A percentile compares a stretch with the other conserved stretches of the same genome.
phyloP scores from a whole-genome alignment of 2,113 vertebrate genomes.

The Columbina picui region DNA sequence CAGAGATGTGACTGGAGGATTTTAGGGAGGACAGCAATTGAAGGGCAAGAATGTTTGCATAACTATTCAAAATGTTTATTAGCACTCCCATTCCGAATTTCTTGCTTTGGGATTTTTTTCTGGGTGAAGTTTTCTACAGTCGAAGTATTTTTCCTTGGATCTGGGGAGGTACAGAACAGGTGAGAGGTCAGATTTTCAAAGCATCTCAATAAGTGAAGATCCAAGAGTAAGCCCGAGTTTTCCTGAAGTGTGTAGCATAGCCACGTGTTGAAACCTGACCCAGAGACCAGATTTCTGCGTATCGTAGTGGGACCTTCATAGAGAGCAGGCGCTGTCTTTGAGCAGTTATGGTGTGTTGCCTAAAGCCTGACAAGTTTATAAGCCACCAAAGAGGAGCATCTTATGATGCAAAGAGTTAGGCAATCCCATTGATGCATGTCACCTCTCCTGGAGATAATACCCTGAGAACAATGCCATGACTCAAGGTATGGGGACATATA shows the following conservation, averaged over 20 bases:
- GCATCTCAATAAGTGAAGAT: not conserved
- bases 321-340: not conserved
- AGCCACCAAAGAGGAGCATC: accelerated
- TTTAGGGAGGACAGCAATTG: not conserved
- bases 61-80: not conserved
- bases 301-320: accelerated
- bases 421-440: not conserved
- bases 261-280: not conserved
- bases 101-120: not conserved
- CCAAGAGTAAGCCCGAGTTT: not conserved
- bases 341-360: not conserved
- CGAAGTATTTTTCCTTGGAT: not conserved
- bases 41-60: not conserved
- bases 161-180: not conserved
- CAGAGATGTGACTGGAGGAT: not conserved
- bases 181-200: not conserved
- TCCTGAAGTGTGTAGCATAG: not conserved
- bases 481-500: not conserved
- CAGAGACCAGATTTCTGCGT: not conserved
- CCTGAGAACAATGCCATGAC: accelerated
- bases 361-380: not conserved
- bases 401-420: not conserved
- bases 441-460: not conserved
- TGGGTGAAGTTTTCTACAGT: not conserved
- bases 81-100: not conserved